These are phyloP conservation scores for Acanthurus leucopareius DNA, from an alignment of 2,797 vertebrate genomes.

Conservation along the genomic window DNA sequence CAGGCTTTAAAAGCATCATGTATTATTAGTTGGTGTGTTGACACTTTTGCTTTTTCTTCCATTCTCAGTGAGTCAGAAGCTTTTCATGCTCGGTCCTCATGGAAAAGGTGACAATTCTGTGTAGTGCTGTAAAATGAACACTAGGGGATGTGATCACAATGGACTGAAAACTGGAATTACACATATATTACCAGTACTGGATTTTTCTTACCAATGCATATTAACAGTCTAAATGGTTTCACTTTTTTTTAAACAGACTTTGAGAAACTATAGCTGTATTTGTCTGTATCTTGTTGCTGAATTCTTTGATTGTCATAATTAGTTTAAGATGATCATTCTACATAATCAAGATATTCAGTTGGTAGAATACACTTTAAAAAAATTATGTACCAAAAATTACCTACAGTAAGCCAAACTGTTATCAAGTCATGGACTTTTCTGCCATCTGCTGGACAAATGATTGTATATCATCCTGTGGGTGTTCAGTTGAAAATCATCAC, in stretches of 20 bases:
- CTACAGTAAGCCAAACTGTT: too few species aligned
- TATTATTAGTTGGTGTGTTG: slow-evolving; percentile 74
- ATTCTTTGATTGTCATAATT: neutral
- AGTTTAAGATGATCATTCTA: neutral
- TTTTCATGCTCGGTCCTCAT: slow-evolving; percentile 51
- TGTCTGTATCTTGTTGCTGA: neutral
- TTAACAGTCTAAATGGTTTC: neutral
- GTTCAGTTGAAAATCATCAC: neutral
- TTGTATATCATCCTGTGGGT: neutral
- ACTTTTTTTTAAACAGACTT: neutral
- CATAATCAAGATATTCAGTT: neutral
- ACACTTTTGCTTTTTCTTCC: slow-evolving; percentile 68
- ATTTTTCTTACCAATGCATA: neutral
- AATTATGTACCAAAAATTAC: too few species aligned
- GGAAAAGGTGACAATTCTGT: slow-evolving; percentile 35
- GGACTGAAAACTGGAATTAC: neutral
- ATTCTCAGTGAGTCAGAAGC: slow-evolving; percentile 60
- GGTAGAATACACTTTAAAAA: neutral
- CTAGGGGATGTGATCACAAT: slow-evolving; percentile 37
- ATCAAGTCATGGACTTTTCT: slow-evolving; percentile 48
- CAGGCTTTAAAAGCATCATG: slow-evolving; percentile 68
- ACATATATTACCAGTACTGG: neutral
- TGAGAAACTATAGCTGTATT: neutral
- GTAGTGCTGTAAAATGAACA: slow-evolving; percentile 42
- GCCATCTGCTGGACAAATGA: slow-evolving; percentile 68